Percentiles rank a stretch among this genome's conserved stretches.
These are phyloP conservation scores for Ladona fulva DNA, from an alignment of 1,140 invertebrate species.

Conservation along the genomic window DNA sequence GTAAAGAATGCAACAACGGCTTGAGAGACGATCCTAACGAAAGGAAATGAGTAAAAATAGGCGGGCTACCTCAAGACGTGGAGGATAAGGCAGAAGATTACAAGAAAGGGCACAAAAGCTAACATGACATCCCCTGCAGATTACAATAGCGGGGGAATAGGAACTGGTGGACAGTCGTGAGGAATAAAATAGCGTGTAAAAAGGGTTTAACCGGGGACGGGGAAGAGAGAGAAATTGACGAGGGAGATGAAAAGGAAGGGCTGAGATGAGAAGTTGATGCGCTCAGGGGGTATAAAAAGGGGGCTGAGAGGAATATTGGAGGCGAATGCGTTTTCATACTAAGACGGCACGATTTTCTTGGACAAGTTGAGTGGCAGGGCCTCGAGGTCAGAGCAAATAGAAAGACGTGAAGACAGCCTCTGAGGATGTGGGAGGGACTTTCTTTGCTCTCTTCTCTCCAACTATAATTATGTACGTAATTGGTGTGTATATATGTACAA, in stretches of 20 bases:
- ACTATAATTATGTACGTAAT: too few species aligned
- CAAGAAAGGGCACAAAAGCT: background rate
- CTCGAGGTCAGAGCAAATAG: slow-evolving; percentile 7
- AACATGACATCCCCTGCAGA: background rate
- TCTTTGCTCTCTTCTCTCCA: background rate
- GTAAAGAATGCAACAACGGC: too few species aligned
- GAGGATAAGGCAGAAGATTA: background rate
- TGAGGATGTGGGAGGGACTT: background rate
- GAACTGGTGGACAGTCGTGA: background rate
- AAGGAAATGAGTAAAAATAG: too few species aligned
- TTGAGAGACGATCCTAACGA: too few species aligned
- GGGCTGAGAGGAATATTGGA: background rate
- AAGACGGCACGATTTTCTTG: background rate
- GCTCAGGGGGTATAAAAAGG: background rate
- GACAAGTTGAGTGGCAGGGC: slow-evolving; percentile 1
- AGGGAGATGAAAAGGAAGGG: background rate
- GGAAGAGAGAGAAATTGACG: background rate
- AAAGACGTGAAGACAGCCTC: background rate
- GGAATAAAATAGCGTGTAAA: too few species aligned
- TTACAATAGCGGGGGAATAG: background rate
- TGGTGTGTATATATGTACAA: too few species aligned
- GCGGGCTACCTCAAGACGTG: background rate
- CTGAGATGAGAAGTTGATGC: background rate
- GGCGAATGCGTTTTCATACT: background rate
- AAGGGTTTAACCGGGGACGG: background rate